phyloP scores from a whole-genome alignment of 2,113 vertebrate genomes.

The Tenrec ecaudatus region DNA sequence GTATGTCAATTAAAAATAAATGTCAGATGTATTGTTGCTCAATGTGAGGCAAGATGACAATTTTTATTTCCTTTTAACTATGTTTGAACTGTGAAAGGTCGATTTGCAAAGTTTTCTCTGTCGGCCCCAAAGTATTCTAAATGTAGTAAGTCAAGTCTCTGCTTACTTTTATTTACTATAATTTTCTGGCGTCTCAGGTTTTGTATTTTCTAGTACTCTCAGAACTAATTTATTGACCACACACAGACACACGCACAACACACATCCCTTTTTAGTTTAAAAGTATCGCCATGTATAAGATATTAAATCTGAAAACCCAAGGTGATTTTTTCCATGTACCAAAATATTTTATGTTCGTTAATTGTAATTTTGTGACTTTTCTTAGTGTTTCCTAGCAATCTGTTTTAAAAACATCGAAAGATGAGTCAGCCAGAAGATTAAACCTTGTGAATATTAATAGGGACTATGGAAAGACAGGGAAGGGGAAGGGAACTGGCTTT shows the following conservation, averaged over 20 bases:
- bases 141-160: not conserved
- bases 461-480: not conserved
- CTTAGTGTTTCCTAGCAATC: not conserved
- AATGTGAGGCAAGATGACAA: not conserved
- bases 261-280: not conserved
- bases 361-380: not conserved
- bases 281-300: not conserved
- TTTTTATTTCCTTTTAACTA: not conserved
- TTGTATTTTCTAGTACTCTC: not conserved
- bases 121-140: not conserved
- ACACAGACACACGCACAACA: no score
- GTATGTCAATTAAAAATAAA: not conserved
- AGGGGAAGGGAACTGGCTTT: not conserved
- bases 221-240: not conserved
- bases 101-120: not conserved
- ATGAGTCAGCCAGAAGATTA: not conserved
- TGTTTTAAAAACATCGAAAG: not conserved
- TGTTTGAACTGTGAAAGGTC: not conserved
- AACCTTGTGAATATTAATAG: not conserved
- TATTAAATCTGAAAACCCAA: not conserved
- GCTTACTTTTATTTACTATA: not conserved
- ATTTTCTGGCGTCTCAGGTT: not conserved
- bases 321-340: not conserved
- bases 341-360: not conserved
- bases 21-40: not conserved